These are phyloP conservation scores for Artibeus lituratus DNA, from an alignment of 2,797 vertebrate genomes.

Conservation along the genomic window DNA sequence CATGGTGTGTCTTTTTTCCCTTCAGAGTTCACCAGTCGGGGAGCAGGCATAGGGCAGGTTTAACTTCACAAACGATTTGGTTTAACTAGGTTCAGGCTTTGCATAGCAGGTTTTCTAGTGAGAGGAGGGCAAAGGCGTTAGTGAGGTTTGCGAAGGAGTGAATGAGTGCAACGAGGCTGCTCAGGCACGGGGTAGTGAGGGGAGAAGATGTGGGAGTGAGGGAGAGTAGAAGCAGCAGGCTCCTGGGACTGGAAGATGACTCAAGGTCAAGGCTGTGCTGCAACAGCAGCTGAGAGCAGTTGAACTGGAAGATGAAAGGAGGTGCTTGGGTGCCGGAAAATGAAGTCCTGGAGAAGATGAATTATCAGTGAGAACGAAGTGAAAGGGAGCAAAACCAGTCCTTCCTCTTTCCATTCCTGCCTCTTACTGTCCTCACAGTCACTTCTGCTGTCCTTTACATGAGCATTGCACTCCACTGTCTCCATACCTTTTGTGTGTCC, in stretches of 20 bases:
- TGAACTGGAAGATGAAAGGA: not conserved
- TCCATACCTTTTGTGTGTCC: not conserved
- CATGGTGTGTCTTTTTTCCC: not conserved
- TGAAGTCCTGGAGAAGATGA: not conserved
- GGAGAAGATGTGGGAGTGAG: too few species aligned
- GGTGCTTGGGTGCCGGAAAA: not conserved
- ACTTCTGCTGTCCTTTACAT: not conserved
- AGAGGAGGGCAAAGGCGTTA: not conserved
- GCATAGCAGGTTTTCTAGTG: not conserved
- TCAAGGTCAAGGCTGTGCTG: not conserved
- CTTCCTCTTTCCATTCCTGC: not conserved
- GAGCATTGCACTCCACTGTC: not conserved
- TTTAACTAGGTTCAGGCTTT: not conserved
- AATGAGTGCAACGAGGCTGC: accelerated
- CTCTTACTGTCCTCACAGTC: not conserved
- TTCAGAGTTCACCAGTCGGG: not conserved
- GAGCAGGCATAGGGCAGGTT: not conserved
- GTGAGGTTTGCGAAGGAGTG: too few species aligned
- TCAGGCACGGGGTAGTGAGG: not conserved
- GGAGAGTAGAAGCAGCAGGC: not conserved
- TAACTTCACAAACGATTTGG: not conserved
- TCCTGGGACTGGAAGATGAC: accelerated
- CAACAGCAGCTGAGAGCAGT: not conserved
- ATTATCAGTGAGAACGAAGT: not conserved
- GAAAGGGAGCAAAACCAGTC: not conserved